Conservation (phyloP, 2,797 vertebrate genomes). For the Notolepis coatsorum region DNA sequence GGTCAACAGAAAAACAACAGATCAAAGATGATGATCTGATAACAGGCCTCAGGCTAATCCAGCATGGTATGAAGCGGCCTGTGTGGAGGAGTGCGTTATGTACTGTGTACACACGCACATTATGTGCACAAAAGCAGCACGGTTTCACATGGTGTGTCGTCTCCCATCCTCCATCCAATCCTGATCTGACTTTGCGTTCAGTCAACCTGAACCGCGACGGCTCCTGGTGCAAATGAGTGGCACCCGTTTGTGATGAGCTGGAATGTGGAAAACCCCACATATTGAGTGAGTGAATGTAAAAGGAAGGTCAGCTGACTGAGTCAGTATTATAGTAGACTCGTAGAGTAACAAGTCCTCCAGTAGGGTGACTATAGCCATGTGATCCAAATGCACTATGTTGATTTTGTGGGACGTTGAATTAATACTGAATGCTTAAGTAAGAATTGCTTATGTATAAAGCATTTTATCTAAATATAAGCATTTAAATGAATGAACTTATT, state of each 20-base stretch:
- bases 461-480: no score
- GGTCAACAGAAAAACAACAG: slow-evolving; percentile 37
- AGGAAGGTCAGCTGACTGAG: not conserved
- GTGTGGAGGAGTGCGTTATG: not conserved
- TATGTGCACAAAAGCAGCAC: not conserved
- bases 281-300: slow-evolving; percentile 21
- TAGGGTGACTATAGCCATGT: no score
- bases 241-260: not conserved
- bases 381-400: no score
- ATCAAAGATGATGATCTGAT: slow-evolving; percentile 32
- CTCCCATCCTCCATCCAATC: slow-evolving; percentile 5
- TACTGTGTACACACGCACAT: slow-evolving; percentile 3
- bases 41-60: slow-evolving; percentile 30
- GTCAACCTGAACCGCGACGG: no score
- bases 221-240: no score
- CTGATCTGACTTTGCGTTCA: slow-evolving; percentile 19
- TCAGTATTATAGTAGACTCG: no score
- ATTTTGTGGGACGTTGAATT: no score
- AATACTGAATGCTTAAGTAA: no score
- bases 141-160: slow-evolving; percentile 17
- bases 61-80: slow-evolving; percentile 17
- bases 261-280: slow-evolving; percentile 3
- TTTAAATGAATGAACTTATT: no score
- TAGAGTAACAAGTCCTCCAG: no score
- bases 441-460: no score